Percentiles rank a stretch among this genome's conserved stretches.
phyloP scores from a whole-genome alignment of 2,113 vertebrate species.

The Scortum barcoo region DNA sequence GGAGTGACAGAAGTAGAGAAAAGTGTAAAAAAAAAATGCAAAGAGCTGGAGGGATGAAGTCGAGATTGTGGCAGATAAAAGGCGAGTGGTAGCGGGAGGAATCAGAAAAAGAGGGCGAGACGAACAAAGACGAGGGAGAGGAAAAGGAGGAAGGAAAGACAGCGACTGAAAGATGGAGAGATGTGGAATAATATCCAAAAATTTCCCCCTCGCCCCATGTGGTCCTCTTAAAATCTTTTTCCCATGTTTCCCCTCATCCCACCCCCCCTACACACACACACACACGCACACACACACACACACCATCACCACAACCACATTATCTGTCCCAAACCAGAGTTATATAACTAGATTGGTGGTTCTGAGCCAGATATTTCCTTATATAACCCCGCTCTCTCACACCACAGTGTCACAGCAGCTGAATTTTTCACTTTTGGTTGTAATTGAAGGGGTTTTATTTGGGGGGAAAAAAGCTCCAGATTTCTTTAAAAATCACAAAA shows the following conservation, averaged over 20 bases:
- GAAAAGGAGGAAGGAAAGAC: neutral
- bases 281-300: neutral
- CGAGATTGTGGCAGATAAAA: neutral
- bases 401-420: slow-evolving; percentile 14
- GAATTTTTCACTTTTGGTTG: slow-evolving; percentile 30
- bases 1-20: neutral
- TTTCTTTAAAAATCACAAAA: neutral
- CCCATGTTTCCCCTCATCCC: neutral
- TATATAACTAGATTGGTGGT: slow-evolving; percentile 56
- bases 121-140: neutral
- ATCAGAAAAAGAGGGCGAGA: neutral
- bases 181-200: neutral
- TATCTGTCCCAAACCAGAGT: slow-evolving; percentile 68
- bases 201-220: neutral
- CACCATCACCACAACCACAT: slow-evolving; percentile 40
- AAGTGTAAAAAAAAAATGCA: neutral
- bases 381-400: slow-evolving; percentile 52
- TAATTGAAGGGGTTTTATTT: neutral
- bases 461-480: neutral
- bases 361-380: slow-evolving; percentile 56
- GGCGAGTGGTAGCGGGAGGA: too few species aligned
- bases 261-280: neutral
- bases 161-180: neutral
- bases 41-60: neutral
- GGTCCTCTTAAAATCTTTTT: slow-evolving; percentile 24